Conservation (phyloP, 2,888 invertebrate species). For the Zeuzera pyrina region DNA sequence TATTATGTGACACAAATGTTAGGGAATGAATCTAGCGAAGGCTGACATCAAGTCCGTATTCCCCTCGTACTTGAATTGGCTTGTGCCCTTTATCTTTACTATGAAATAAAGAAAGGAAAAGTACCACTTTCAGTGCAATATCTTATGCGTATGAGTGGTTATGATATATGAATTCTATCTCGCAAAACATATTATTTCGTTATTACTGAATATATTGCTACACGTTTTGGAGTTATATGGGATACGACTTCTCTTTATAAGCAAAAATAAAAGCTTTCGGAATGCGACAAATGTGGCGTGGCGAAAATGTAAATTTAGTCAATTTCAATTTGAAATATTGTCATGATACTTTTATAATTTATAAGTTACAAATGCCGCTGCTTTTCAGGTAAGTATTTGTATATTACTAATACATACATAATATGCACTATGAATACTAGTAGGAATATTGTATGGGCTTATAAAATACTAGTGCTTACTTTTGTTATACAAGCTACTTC, state of each 20-base stretch:
- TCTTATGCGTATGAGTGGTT: conserved; percentile 61
- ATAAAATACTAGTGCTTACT: too few relatives aligned
- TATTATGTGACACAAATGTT: conserved; percentile 55
- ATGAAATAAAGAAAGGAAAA: conserved; percentile 58
- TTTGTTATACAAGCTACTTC: too few relatives aligned
- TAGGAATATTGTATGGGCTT: too few relatives aligned
- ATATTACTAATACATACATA: too few relatives aligned
- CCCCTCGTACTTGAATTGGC: conserved; percentile 48
- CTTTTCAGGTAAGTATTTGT: too few relatives aligned
- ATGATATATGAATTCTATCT: conserved; percentile 70
- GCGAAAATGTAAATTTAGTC: conserved; percentile 24
- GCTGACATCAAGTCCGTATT: conserved; percentile 41
- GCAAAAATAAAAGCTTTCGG: conserved; percentile 34
- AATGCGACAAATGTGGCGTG: conserved; percentile 21
- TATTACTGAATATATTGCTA: conserved; percentile 63
- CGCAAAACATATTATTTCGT: conserved; percentile 66
- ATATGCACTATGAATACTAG: too few relatives aligned
- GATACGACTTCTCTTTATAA: conserved; percentile 40
- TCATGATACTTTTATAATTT: too few relatives aligned
- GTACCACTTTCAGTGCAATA: conserved; percentile 54
- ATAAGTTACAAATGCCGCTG: too few relatives aligned
- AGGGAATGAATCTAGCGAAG: conserved; percentile 46
- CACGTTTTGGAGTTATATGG: conserved; percentile 44
- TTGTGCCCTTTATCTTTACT: conserved; percentile 56
- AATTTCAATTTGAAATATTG: conserved; percentile 20